Base-by-base conservation (phyloP, 2,888 invertebrate genomes). In the Encarsia formosa region DNA sequence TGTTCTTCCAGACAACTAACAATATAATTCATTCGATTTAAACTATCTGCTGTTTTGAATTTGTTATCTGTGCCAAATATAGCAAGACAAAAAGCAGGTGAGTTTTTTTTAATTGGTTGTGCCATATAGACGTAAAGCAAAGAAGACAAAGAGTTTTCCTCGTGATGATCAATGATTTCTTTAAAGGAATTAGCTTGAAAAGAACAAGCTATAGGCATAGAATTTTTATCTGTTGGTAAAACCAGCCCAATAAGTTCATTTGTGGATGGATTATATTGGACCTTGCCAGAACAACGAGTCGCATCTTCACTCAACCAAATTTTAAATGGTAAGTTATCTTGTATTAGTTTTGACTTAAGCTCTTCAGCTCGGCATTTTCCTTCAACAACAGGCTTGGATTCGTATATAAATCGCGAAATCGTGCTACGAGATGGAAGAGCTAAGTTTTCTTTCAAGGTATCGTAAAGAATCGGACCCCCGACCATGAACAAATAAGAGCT, bases 281-380 rank as follows among this genome's bases (percentile, higher is more conserved):
- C 44, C 22, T 51, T 39, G 5, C 56, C 56, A 18, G 53, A 56
- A 38, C 60, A 57, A 13, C 58, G 52, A 13, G 62, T 63, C 11
- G 59, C 63, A 47, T 64, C 64, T 49, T 63, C 62, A 18, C 58
- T 59, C 15, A 62, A 18, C 57, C 58, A 60, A 31, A 61, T 49
- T 2, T 41, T 40, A 11, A 49, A 35, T 15, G 61, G 58, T 20
- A 58, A 54, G 24, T 56, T 53, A 48, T 58, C 38, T 6, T 23
- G 11, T 5, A 38, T 23, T 37, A 62, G 50, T 50, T 59, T 59
- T 26, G 42, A 22, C 37, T 58, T 59, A 34, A 62, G 45, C 19
- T 61, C 57, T 70, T 69, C 16, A 66, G 57, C 52, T 70, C 70
- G 39, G 29, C 59, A 55, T 31, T 38, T 24, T n/a, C 63, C 60